Conservation (phyloP, 2,888 invertebrate genomes). For the Diarsia rubi region DNA sequence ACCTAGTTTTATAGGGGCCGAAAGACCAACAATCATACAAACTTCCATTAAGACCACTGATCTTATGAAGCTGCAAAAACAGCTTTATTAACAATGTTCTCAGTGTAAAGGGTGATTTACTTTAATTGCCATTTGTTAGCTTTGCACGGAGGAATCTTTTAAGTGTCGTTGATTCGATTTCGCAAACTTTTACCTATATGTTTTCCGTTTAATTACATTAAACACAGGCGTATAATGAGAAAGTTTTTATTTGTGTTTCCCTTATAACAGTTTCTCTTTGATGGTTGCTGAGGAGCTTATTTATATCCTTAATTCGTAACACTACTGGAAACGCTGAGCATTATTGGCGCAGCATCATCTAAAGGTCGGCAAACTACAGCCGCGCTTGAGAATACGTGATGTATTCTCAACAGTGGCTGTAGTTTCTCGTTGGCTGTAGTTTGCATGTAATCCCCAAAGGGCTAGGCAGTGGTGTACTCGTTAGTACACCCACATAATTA, state of each 20-base stretch:
- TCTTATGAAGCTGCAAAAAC: neutral
- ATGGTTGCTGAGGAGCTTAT: neutral
- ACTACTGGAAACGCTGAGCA: neutral
- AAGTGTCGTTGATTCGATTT: constrained; percentile 45
- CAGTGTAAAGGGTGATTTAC: constrained; percentile 31
- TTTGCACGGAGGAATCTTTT: constrained; percentile 38
- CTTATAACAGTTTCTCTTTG: constrained; percentile 34
- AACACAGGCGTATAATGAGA: constrained; percentile 29
- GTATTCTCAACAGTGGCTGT: no score
- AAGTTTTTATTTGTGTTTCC: constrained; percentile 40
- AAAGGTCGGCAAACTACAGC: neutral
- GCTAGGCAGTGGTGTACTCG: no score
- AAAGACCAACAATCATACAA: no score
- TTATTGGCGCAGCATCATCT: neutral
- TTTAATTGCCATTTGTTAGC: constrained; percentile 38
- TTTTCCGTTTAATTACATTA: constrained; percentile 40
- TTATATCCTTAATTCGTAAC: constrained; percentile 2
- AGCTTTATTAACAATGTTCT: neutral
- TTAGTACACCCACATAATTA: no score
- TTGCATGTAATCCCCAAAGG: no score
- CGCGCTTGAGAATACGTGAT: neutral
- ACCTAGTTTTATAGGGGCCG: no score
- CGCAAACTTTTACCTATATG: constrained; percentile 53
- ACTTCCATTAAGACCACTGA: neutral
- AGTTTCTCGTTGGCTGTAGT: no score